These are phyloP conservation scores for Ostrea edulis DNA, from an alignment of 1,140 invertebrate genomes.

Conservation along the genomic window DNA sequence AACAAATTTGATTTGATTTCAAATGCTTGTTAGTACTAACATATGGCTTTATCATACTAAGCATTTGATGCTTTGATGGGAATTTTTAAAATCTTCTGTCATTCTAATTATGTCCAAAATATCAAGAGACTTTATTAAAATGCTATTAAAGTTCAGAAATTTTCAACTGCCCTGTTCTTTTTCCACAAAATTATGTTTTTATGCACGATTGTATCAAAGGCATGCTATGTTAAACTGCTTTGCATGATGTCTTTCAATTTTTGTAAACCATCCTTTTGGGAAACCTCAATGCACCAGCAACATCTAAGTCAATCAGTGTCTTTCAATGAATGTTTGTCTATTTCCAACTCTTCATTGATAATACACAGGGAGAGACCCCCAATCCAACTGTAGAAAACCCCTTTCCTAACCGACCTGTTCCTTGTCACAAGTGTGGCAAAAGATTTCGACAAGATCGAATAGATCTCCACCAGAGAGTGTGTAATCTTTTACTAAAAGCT, in stretches of 20 bases:
- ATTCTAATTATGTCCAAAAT: too few relatives aligned
- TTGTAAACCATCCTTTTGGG: background rate
- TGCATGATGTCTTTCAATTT: background rate
- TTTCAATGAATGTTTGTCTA: background rate
- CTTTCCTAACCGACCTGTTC: conserved; percentile 71
- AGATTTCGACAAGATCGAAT: conserved; percentile 86
- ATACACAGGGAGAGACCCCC: background rate
- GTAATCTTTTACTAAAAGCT: conserved; percentile 60
- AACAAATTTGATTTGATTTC: too few relatives aligned
- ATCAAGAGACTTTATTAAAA: too few relatives aligned
- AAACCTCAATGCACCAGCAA: background rate
- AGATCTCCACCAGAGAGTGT: conserved; percentile 72
- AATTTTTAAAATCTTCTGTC: too few relatives aligned
- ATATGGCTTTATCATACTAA: too few relatives aligned
- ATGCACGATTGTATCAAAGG: background rate
- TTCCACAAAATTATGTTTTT: background rate
- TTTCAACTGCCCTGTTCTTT: too few relatives aligned
- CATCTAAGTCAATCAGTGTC: background rate
- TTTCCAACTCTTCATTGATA: background rate
- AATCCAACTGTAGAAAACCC: background rate
- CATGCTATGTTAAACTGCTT: background rate
- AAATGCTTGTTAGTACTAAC: too few relatives aligned
- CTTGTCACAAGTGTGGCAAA: conserved; percentile 85
- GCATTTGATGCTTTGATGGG: too few relatives aligned
- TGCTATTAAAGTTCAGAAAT: too few relatives aligned